Evolutionary conservation across 2,113 vertebrate species (phyloP), one percentile per base, ranked within the genome.

Genomic region (Chionodraco myersi): DNA sequence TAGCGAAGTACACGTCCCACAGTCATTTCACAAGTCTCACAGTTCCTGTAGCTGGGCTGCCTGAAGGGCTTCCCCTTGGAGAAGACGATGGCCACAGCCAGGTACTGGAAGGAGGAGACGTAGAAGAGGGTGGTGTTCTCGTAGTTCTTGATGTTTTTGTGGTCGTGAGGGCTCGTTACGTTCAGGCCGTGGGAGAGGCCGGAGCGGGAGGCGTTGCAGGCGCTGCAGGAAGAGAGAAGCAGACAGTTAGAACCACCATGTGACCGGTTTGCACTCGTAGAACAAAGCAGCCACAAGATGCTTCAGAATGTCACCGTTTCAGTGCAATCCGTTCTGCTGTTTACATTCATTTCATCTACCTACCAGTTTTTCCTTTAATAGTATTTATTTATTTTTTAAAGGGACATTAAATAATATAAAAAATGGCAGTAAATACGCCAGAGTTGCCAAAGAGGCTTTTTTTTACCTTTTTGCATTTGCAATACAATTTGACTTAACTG

Each of bases 101-200:
- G 94, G 93, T 99, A 99, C 93, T 99, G 98, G 93, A 99, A 99
- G 79, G 95, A 94, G 80, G 98, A 99, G 91, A 99, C 93, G 87
- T 96, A 99, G 95, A 99, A 99, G 64, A 99, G 93, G 30, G 97
- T 97, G 77, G 97, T 99, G 94, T 99, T 99, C 94, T 99, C 98
- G 11, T 97, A 98, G 91, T 96, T 99, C 80, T 70, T 90, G 88
- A 99, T 98, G 92, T 92, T 93, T 73, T 96, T 94, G 92, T 94
- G 95, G 67, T 94, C 93, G 67, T 95, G 94, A 0, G 73, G 51
- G 34, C 80, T 47, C 1, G 96, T 96, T 51, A 86, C 58, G 44
- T 97, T 97, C 1, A 21, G 34, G 21, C 60, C 34, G 57, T 77
- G 26, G 8, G 90, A 87, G 16, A 87, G 91, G 77, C 67, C 67